Evolutionary conservation across 2,888 invertebrate species (phyloP).

Genomic region (Drosophila setosimentum): DNA sequence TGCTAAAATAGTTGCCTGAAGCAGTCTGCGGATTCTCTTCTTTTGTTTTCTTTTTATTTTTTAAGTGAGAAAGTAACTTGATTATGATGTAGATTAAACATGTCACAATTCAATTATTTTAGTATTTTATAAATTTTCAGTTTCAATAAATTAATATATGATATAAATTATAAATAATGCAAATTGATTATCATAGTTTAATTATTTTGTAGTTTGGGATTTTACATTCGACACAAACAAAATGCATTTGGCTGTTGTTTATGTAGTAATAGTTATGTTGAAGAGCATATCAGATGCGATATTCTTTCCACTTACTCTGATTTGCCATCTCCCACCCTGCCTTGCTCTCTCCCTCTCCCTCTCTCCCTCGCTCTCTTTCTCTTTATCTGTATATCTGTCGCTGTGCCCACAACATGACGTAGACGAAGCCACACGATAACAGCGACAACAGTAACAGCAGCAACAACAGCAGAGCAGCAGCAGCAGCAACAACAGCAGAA

Average conservation of each 20-base stretch:
- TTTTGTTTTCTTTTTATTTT: too few relatives aligned
- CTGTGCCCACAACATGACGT: slow-evolving; percentile 13
- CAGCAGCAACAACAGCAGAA: neutral
- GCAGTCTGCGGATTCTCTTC: neutral
- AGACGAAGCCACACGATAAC: slow-evolving; percentile 49
- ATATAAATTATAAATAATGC: too few relatives aligned
- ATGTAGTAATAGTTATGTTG: neutral
- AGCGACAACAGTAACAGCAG: slow-evolving; percentile 8
- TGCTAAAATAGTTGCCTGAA: neutral
- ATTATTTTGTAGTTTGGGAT: neutral
- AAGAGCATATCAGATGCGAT: slow-evolving; percentile 8
- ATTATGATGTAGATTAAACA: neutral
- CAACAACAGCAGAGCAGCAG: neutral
- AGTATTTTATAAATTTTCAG: too few relatives aligned
- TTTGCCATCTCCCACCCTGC: neutral
- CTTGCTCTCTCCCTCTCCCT: neutral
- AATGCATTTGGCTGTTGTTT: neutral
- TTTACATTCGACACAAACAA: neutral
- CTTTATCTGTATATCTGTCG: neutral
- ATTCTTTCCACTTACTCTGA: neutral
- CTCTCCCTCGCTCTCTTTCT: neutral
- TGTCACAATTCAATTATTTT: too few relatives aligned
- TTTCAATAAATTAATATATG: too few relatives aligned
- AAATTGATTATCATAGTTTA: too few relatives aligned
- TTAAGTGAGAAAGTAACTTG: too few relatives aligned